Percentiles rank a stretch among this genome's conserved stretches.
Evolutionary conservation across 2,888 invertebrate species (phyloP).

Genomic region (Cotesia congregata): DNA sequence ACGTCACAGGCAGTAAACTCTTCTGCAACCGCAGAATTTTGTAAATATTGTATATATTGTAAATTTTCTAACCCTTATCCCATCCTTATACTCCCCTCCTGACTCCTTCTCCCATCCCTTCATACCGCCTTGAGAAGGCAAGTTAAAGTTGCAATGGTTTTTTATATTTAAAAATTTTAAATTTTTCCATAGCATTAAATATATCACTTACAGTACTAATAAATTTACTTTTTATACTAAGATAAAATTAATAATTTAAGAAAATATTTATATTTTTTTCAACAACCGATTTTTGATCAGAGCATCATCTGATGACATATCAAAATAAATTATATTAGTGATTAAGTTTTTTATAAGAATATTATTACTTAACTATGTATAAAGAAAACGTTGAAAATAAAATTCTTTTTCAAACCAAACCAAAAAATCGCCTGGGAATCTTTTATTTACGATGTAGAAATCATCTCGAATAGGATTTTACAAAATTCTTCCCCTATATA

Average conservation of each 20-base stretch:
- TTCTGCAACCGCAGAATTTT: background rate
- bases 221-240: background rate
- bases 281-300: too few relatives aligned
- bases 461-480: too few relatives aligned
- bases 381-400: too few relatives aligned
- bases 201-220: background rate
- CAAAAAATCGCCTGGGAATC: too few relatives aligned
- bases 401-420: too few relatives aligned
- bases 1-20: background rate
- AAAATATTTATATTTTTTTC: background rate
- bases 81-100: background rate
- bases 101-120: background rate
- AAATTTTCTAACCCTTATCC: background rate
- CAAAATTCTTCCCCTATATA: too few relatives aligned
- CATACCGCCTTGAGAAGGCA: background rate
- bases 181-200: background rate
- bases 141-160: background rate
- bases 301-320: too few relatives aligned
- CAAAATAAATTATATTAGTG: too few relatives aligned
- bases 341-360: too few relatives aligned
- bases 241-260: background rate
- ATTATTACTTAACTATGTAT: too few relatives aligned
- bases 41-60: background rate
- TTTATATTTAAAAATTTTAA: background rate
- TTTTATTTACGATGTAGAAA: too few relatives aligned